Conservation (phyloP, 2,113 vertebrate genomes). For the Seriola quinqueradiata region DNA sequence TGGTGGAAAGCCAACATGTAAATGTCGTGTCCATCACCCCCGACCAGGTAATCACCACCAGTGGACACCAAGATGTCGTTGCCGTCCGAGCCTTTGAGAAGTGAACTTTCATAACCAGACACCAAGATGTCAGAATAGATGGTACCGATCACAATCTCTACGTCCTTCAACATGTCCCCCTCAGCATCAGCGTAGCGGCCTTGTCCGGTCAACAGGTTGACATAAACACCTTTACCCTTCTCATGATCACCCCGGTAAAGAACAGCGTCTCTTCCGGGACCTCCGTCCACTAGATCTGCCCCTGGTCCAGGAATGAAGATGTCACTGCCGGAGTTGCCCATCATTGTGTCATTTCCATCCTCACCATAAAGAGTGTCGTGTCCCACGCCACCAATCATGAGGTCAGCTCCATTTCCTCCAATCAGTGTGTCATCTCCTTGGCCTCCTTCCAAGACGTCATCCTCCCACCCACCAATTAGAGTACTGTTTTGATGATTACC, state of each 20-base stretch:
- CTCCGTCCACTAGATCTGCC: slow-evolving; percentile 64
- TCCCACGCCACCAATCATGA: slow-evolving; percentile 60
- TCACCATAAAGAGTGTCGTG: slow-evolving; percentile 72
- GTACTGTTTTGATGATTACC: slow-evolving; percentile 58
- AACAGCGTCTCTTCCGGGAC: slow-evolving; percentile 67
- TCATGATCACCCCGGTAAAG: slow-evolving; percentile 62
- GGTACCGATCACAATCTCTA: slow-evolving; percentile 70
- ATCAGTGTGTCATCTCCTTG: slow-evolving; percentile 68
- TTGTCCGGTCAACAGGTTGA: slow-evolving; percentile 66
- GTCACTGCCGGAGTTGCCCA: slow-evolving; percentile 60
- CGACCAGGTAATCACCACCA: slow-evolving; percentile 63
- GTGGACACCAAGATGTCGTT: slow-evolving; percentile 68
- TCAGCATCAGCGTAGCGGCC: slow-evolving; percentile 59
- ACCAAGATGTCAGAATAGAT: slow-evolving; percentile 70
- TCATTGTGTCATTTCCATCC: slow-evolving; percentile 67
- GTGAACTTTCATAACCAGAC: slow-evolving; percentile 56
- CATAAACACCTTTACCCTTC: slow-evolving; percentile 64
- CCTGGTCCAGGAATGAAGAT: slow-evolving; percentile 71
- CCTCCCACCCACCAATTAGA: slow-evolving; percentile 58
- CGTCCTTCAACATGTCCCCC: slow-evolving; percentile 70
- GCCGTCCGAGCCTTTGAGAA: slow-evolving; percentile 72
- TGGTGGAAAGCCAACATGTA: slow-evolving; percentile 52
- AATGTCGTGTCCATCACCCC: slow-evolving; percentile 67
- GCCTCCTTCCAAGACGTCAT: slow-evolving; percentile 62
- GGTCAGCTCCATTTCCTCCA: slow-evolving; percentile 64